phyloP scores from a whole-genome alignment of 2,888 invertebrate genomes.

The Campoplex nolae region DNA sequence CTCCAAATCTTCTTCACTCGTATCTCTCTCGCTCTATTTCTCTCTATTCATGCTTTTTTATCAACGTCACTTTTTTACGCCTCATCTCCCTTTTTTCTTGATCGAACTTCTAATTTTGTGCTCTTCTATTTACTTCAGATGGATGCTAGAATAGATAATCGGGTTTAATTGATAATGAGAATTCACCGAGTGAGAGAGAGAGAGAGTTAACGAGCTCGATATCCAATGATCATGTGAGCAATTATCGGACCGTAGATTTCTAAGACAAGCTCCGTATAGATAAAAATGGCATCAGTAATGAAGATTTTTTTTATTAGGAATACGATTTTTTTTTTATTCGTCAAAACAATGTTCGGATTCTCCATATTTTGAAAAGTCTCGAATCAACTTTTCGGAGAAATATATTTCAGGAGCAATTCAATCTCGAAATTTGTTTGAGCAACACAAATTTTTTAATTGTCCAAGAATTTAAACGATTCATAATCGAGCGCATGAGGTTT shows the following conservation, averaged over 20 bases:
- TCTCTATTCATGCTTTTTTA: neutral
- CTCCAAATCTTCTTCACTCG: neutral
- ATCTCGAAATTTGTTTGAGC: neutral
- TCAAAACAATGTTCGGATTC: neutral
- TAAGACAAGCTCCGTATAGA: neutral
- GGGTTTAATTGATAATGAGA: constrained; percentile 47
- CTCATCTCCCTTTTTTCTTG: neutral
- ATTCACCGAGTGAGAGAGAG: constrained; percentile 44
- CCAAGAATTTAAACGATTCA: neutral
- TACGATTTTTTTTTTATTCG: neutral
- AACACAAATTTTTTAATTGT: neutral
- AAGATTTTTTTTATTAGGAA: neutral
- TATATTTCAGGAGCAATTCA: neutral
- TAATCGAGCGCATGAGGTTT: neutral
- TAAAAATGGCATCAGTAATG: neutral
- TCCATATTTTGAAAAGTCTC: too few relatives aligned
- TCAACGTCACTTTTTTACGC: neutral
- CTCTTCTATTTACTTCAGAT: neutral
- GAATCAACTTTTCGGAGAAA: neutral
- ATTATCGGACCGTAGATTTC: constrained; percentile 51
- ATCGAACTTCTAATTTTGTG: neutral
- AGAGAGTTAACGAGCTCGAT: constrained; percentile 57
- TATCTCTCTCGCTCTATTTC: too few relatives aligned
- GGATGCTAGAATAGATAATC: constrained; percentile 38
- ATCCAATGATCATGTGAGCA: constrained; percentile 43